Conservation (phyloP, 1,140 invertebrate genomes). For the Dolichoris vasculosae region DNA sequence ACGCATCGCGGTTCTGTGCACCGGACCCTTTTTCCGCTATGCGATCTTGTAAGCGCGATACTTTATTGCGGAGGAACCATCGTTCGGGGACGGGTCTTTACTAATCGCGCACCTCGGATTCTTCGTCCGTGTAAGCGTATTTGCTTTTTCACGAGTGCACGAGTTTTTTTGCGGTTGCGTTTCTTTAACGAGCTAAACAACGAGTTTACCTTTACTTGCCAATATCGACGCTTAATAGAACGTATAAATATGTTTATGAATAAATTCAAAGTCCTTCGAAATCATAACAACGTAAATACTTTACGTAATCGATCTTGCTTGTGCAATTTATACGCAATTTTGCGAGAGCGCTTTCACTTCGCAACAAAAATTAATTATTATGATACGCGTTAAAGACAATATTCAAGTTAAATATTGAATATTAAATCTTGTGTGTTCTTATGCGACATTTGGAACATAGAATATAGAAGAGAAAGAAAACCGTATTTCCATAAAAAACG, state of each 20-base stretch:
- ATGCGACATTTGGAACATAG: too few species aligned
- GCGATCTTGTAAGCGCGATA: background rate
- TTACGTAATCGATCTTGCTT: background rate
- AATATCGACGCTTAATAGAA: background rate
- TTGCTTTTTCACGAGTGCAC: background rate
- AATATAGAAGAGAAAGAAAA: too few species aligned
- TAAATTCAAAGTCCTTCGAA: background rate
- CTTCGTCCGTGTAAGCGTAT: background rate
- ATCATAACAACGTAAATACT: background rate
- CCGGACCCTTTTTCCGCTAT: background rate
- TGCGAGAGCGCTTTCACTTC: background rate
- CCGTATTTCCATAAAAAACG: too few species aligned
- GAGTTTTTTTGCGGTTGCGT: background rate
- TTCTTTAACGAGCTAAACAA: background rate
- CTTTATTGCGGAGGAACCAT: background rate
- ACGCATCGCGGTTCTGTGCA: conserved; percentile 14
- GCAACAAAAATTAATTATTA: background rate
- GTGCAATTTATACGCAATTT: background rate
- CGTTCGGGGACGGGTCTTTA: background rate
- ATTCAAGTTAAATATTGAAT: too few species aligned
- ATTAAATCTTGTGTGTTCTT: too few species aligned
- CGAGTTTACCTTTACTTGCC: background rate
- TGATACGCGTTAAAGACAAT: too few species aligned
- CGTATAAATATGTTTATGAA: background rate
- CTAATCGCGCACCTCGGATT: background rate